Conservation (phyloP, 2,113 vertebrate genomes). For the Osmerus eperlanus region DNA sequence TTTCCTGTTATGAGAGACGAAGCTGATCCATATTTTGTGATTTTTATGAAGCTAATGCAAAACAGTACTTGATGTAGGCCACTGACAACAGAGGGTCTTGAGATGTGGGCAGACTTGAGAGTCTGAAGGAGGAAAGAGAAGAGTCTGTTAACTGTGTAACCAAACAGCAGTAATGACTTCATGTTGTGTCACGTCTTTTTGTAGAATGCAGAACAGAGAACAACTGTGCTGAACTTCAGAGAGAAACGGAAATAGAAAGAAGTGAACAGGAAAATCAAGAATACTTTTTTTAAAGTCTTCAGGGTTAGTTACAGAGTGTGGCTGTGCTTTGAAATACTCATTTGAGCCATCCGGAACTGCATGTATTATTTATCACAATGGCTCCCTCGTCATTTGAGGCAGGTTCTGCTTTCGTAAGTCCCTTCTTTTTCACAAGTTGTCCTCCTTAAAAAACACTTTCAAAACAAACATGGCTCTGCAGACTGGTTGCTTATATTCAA, state of each 20-base stretch:
- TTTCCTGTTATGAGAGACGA: no score
- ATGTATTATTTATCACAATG: slow-evolving; percentile 37
- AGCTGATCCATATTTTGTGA: not conserved
- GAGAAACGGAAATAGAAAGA: slow-evolving; percentile 2
- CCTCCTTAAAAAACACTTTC: slow-evolving; percentile 13
- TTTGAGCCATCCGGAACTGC: slow-evolving; percentile 23
- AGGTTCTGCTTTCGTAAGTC: slow-evolving; percentile 22
- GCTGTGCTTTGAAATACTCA: slow-evolving; percentile 38
- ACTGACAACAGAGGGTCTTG: not conserved
- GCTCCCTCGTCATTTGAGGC: slow-evolving; percentile 26
- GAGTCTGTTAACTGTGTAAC: slow-evolving; percentile 27
- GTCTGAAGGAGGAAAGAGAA: not conserved
- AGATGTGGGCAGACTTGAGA: not conserved
- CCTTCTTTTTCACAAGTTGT: slow-evolving; percentile 17
- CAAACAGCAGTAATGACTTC: slow-evolving; percentile 24
- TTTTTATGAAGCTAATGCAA: not conserved
- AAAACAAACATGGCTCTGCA: not conserved
- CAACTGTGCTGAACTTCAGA: not conserved
- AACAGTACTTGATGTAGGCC: not conserved
- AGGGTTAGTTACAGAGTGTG: slow-evolving; percentile 7
- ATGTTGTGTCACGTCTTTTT: slow-evolving; percentile 8
- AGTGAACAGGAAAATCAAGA: not conserved
- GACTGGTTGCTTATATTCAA: slow-evolving; percentile 23
- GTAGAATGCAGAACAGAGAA: not conserved
- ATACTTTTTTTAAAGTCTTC: slow-evolving; percentile 18